These are phyloP conservation scores for Calcarius ornatus DNA, from an alignment of 2,113 vertebrate species.

Conservation along the genomic window DNA sequence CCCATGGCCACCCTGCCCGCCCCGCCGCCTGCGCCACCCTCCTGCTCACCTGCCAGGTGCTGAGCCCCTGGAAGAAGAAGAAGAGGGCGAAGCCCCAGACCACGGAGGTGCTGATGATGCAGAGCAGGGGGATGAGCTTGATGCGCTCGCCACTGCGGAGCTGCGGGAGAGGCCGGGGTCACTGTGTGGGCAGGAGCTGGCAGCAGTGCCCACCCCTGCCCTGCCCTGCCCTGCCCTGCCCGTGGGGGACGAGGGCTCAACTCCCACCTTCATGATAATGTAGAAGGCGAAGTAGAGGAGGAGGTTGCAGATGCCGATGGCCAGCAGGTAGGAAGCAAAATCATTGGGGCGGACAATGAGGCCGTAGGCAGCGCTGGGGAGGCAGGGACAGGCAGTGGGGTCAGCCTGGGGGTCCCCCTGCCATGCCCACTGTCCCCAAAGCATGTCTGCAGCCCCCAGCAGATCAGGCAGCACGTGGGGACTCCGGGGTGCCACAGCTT, in stretches of 20 bases:
- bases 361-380: conserved; percentile 87
- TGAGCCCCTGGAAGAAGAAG: conserved; percentile 99
- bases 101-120: conserved; percentile 88
- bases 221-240: neutral
- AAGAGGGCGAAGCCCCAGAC: conserved; percentile 96
- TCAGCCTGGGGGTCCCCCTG: neutral
- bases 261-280: conserved; percentile 96
- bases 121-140: conserved; percentile 87
- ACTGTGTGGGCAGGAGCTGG: neutral
- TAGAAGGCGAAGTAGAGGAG: conserved; percentile 98
- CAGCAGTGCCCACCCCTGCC: neutral
- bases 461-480: rapidly evolving
- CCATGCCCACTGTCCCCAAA: rapidly evolving
- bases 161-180: neutral
- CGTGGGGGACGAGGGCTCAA: rapidly evolving
- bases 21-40: rapidly evolving
- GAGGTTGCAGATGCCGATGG: conserved; percentile 97
- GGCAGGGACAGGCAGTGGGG: neutral
- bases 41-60: conserved; percentile 93
- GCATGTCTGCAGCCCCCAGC: rapidly evolving
- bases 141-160: conserved; percentile 88
- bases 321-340: conserved; percentile 95
- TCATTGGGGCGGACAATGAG: conserved; percentile 91
- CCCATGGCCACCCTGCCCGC: rapidly evolving
- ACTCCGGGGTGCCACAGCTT: neutral